phyloP scores from a whole-genome alignment of 2,888 invertebrate genomes.

The Limnephilus rhombicus region DNA sequence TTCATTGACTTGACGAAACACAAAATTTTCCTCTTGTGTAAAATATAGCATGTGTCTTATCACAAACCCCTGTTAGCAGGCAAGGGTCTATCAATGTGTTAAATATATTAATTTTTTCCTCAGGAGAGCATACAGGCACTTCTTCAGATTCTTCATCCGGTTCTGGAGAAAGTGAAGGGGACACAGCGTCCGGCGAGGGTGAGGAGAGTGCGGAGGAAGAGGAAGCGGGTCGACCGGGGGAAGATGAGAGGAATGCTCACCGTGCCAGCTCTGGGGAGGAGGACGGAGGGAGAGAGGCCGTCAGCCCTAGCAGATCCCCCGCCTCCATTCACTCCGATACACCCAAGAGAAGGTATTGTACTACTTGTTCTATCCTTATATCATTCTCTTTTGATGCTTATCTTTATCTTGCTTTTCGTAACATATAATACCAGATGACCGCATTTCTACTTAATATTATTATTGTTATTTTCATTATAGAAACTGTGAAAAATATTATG shows the following conservation, averaged over 20 bases:
- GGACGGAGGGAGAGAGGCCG: conserved; percentile 43
- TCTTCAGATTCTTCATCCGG: conserved; percentile 76
- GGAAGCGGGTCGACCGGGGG: conserved; percentile 71
- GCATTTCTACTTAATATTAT: neutral
- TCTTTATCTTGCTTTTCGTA: neutral
- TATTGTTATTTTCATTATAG: neutral
- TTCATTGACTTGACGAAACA: too few relatives aligned
- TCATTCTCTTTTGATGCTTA: neutral
- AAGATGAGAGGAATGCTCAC: conserved; percentile 68
- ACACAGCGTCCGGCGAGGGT: conserved; percentile 71
- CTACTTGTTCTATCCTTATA: neutral
- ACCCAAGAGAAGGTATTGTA: conserved; percentile 56
- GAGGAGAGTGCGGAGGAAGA: conserved; percentile 69
- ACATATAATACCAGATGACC: neutral
- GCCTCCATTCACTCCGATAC: conserved; percentile 56
- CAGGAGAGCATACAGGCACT: conserved; percentile 74
- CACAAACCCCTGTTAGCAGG: too few relatives aligned
- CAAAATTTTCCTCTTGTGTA: too few relatives aligned
- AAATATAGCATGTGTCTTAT: too few relatives aligned
- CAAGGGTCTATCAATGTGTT: too few relatives aligned
- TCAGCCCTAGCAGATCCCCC: conserved; percentile 43
- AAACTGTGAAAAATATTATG: too few relatives aligned
- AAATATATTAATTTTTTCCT: neutral
- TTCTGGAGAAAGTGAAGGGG: conserved; percentile 72
- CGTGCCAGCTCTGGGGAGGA: conserved; percentile 49